Percentiles rank a stretch among this genome's conserved stretches.
Conservation (phyloP, 2,888 invertebrate species). For the Agriotes lineatus region DNA sequence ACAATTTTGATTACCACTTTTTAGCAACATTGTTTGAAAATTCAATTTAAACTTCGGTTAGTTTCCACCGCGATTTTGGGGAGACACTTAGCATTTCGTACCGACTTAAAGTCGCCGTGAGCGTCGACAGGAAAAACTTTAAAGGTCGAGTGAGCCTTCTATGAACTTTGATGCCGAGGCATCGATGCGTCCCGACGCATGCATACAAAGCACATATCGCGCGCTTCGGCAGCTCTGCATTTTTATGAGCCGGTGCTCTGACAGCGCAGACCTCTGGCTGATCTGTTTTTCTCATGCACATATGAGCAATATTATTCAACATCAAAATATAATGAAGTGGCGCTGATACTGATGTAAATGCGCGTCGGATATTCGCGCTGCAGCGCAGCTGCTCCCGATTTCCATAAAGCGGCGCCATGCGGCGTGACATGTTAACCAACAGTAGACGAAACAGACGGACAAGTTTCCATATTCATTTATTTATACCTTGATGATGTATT, state of each 20-base stretch:
- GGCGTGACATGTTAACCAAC: constrained; percentile 42
- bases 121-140: neutral
- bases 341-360: constrained; percentile 54
- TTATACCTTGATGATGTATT: too few relatives aligned
- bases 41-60: too few relatives aligned
- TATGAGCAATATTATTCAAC: constrained; percentile 42
- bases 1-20: too few relatives aligned
- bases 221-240: constrained; percentile 1
- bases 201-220: constrained; percentile 16
- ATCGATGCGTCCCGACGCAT: constrained; percentile 6
- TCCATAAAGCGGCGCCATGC: constrained; percentile 51
- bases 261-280: constrained; percentile 5
- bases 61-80: too few relatives aligned
- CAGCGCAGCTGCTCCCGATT: constrained; percentile 52
- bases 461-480: constrained; percentile 53
- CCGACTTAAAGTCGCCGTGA: neutral
- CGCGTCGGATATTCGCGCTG: constrained; percentile 50
- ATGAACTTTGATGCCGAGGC: neutral
- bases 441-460: constrained; percentile 2
- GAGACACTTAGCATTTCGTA: too few relatives aligned
- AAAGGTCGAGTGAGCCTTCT: neutral
- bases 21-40: too few relatives aligned
- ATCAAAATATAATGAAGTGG: constrained; percentile 52
- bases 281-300: constrained; percentile 32
- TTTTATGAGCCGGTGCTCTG: constrained; percentile 6